A percentile compares a stretch with the other conserved stretches of the same genome.
Conservation (phyloP, 1,140 invertebrate genomes). For the Cyclargus thomasi region DNA sequence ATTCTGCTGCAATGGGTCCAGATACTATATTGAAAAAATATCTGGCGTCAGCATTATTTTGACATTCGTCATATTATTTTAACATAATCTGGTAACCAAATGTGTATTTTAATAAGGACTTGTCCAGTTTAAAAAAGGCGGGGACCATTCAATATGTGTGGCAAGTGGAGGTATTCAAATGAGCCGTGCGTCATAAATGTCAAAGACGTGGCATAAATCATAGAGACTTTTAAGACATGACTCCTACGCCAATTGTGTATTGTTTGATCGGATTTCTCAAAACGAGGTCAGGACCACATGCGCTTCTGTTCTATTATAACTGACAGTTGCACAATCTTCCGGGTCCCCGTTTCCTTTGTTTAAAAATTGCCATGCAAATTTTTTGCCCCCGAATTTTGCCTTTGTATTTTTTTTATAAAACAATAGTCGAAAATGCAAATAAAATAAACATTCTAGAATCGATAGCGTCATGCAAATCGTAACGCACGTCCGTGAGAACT, state of each 20-base stretch:
- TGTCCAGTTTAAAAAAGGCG: slow-evolving; percentile 54
- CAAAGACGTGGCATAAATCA: slow-evolving; percentile 71
- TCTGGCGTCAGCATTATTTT: slow-evolving; percentile 3
- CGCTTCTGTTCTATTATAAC: slow-evolving; percentile 51
- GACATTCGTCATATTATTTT: slow-evolving; percentile 2
- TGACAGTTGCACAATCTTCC: slow-evolving; percentile 66
- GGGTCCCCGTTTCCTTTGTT: slow-evolving; percentile 42
- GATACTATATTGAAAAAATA: not conserved
- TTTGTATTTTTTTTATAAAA: slow-evolving; percentile 1
- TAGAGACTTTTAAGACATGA: slow-evolving; percentile 57
- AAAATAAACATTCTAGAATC: slow-evolving; percentile 2
- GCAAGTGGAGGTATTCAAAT: slow-evolving; percentile 69
- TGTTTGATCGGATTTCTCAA: slow-evolving; percentile 49
- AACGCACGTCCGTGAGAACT: slow-evolving; percentile 9
- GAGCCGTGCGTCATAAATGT: slow-evolving; percentile 69
- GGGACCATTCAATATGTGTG: slow-evolving; percentile 64
- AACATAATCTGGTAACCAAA: slow-evolving; percentile 68
- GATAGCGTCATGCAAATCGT: slow-evolving; percentile 2
- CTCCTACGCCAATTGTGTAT: slow-evolving; percentile 54
- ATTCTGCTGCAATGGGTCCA: not conserved
- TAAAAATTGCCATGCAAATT: slow-evolving; percentile 23
- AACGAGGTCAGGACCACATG: slow-evolving; percentile 74
- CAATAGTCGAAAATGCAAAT: not conserved
- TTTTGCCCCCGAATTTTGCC: slow-evolving; percentile 8
- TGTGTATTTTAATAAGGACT: slow-evolving; percentile 68